Percentiles rank a stretch among this genome's conserved stretches.
These are phyloP conservation scores for Scaptomyza cyrtandrae DNA, from an alignment of 2,888 invertebrate genomes.

Conservation along the genomic window DNA sequence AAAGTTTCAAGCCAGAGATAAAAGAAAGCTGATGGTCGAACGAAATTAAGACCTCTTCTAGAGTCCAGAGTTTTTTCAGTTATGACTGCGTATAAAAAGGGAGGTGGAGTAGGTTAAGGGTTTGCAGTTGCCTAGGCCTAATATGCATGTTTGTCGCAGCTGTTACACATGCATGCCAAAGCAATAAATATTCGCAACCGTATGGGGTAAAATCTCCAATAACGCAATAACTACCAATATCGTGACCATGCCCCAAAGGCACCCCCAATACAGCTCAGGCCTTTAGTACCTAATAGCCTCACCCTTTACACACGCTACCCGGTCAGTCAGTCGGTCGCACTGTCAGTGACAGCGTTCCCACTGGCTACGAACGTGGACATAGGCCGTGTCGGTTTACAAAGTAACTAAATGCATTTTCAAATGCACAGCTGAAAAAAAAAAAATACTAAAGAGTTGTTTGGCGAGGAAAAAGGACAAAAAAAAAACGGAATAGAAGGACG, in stretches of 20 bases:
- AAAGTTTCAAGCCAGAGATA: neutral
- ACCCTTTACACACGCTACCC: conserved; percentile 6
- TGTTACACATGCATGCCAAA: conserved; percentile 77
- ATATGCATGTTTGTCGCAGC: conserved; percentile 81
- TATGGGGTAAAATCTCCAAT: conserved; percentile 77
- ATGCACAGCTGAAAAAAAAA: conserved; percentile 52
- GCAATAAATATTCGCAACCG: conserved; percentile 74
- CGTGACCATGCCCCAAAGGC: conserved; percentile 58
- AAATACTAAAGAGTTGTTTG: conserved; percentile 21
- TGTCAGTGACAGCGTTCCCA: conserved; percentile 38
- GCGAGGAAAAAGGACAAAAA: neutral
- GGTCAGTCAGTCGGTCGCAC: conserved; percentile 9
- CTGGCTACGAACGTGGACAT: conserved; percentile 30
- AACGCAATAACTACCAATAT: conserved; percentile 81
- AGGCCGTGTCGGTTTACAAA: conserved; percentile 71
- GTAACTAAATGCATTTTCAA: conserved; percentile 80
- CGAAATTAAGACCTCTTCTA: conserved; percentile 67
- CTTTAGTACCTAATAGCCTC: conserved; percentile 65
- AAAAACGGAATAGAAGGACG: conserved; percentile 23
- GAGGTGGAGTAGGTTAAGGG: neutral
- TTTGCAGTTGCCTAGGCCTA: conserved; percentile 47
- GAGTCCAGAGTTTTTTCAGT: conserved; percentile 13
- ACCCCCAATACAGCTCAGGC: conserved; percentile 16
- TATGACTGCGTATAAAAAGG: neutral
- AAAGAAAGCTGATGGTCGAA: conserved; percentile 30